Percentiles rank a stretch among this genome's conserved stretches.
phyloP scores from a whole-genome alignment of 2,888 invertebrate genomes.

The Callimorpha dominula region DNA sequence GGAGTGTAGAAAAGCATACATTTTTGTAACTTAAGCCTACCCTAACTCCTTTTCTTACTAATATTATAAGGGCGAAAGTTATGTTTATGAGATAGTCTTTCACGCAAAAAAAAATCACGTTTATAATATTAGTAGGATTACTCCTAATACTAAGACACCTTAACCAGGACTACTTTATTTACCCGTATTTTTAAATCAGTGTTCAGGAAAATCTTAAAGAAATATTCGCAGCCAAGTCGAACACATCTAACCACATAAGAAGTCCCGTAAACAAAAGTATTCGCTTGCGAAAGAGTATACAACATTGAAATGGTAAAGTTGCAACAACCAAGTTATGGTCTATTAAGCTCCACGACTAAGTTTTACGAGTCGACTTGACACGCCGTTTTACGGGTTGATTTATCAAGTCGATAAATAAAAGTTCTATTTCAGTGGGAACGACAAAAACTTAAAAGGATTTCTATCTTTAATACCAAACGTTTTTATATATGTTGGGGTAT shows the following conservation, averaged over 20 bases:
- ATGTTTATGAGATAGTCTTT: too few relatives aligned
- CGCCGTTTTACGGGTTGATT: constrained; percentile 33
- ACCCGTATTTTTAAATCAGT: too few relatives aligned
- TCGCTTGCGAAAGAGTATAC: constrained; percentile 3
- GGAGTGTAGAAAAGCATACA: too few relatives aligned
- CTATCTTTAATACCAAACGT: neutral
- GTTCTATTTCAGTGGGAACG: constrained; percentile 7
- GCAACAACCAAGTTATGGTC: constrained; percentile 29
- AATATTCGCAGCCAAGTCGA: neutral
- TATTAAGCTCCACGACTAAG: constrained; percentile 28
- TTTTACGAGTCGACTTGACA: constrained; percentile 32
- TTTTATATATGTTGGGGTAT: neutral
- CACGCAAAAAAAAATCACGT: too few relatives aligned
- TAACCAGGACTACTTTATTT: too few relatives aligned
- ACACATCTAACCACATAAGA: neutral
- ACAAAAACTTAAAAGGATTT: neutral
- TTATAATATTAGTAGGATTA: too few relatives aligned
- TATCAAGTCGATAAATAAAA: constrained; percentile 35
- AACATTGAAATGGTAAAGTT: constrained; percentile 30
- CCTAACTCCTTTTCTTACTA: too few relatives aligned
- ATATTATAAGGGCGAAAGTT: too few relatives aligned
- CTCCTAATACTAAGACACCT: too few relatives aligned
- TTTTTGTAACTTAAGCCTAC: too few relatives aligned
- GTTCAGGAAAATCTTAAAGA: too few relatives aligned
- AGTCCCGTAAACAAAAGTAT: neutral